phyloP scores from a whole-genome alignment of 2,113 vertebrate species.

The Corynorhinus townsendii region DNA sequence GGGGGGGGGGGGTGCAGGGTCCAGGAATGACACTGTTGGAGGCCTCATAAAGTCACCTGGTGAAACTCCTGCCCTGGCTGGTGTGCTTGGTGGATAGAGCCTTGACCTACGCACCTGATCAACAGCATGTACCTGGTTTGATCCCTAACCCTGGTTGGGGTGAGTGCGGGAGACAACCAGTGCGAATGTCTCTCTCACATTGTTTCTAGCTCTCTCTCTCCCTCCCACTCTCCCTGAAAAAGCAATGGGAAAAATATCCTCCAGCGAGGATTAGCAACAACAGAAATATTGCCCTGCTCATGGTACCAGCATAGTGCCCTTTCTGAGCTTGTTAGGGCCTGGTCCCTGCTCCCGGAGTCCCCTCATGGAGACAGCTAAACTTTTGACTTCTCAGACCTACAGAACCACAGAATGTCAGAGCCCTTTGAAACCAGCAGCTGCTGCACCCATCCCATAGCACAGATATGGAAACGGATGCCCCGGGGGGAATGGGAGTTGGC shows the following conservation, averaged over 20 bases:
- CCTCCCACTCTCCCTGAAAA: no score
- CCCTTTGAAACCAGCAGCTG: neutral
- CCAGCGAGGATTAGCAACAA: no score
- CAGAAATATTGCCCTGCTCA: fast-evolving
- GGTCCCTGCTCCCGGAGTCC: neutral
- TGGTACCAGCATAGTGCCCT: neutral
- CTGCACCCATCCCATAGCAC: neutral
- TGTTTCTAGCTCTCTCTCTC: no score
- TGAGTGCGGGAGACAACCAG: no score
- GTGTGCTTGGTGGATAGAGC: no score
- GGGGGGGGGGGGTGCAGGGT: neutral
- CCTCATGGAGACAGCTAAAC: neutral
- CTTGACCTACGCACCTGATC: no score
- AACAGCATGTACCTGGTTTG: no score
- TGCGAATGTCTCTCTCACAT: no score
- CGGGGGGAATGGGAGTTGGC: neutral
- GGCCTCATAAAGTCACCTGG: neutral
- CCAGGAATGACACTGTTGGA: neutral
- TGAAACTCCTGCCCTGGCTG: neutral
- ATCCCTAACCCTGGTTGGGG: no score
- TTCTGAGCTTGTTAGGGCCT: neutral
- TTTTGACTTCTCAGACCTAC: neutral
- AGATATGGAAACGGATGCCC: neutral
- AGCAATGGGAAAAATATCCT: no score
- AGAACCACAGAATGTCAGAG: neutral